Conservation (phyloP, 2,113 vertebrate genomes). For the Carassius carassius region DNA sequence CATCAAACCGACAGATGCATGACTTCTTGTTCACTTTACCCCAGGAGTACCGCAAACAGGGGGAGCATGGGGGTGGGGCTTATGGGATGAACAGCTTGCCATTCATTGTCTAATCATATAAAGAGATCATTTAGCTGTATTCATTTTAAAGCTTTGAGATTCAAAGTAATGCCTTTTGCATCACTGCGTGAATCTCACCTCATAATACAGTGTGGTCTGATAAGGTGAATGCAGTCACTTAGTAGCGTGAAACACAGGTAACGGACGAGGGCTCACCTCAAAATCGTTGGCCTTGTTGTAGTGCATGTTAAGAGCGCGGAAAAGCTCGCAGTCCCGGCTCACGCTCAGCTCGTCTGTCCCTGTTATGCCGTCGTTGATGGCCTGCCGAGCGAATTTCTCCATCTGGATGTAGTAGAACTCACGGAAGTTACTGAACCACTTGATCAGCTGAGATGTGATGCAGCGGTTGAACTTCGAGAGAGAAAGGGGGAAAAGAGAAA, state of each 20-base stretch:
- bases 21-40: constrained; percentile 30
- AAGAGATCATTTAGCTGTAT: constrained; percentile 31
- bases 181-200: background rate
- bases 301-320: constrained; percentile 98
- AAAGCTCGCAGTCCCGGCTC: constrained; percentile 94
- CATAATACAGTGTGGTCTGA: background rate
- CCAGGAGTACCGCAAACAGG: background rate
- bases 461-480: constrained; percentile 93
- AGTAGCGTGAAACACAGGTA: background rate
- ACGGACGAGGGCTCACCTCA: constrained; percentile 79
- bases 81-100: constrained; percentile 34
- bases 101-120: constrained; percentile 35
- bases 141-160: constrained; percentile 15
- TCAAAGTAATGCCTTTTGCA: background rate
- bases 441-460: constrained; percentile 99
- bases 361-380: constrained; percentile 96
- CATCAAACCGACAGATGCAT: constrained; percentile 57
- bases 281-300: constrained; percentile 99
- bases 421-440: constrained; percentile 99
- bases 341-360: constrained; percentile 89
- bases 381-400: constrained; percentile 88
- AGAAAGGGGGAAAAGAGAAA: constrained; percentile 48
- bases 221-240: background rate
- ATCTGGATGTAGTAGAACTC: constrained; percentile 83
- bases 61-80: background rate